These are phyloP conservation scores for Eupithecia dodoneata DNA, from an alignment of 2,888 invertebrate species.

Conservation along the genomic window DNA sequence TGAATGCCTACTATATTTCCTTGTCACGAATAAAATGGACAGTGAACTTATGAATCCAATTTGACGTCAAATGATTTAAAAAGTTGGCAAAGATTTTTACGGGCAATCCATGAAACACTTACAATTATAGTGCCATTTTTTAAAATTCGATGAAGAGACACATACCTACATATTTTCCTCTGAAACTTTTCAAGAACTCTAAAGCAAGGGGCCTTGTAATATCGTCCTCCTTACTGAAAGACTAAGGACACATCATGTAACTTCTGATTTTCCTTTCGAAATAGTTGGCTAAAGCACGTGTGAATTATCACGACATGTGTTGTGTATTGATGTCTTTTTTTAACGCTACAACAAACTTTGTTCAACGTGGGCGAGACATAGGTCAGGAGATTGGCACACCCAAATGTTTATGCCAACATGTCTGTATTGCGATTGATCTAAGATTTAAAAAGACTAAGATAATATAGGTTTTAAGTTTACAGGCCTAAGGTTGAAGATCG, in stretches of 20 bases:
- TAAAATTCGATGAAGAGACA: too few relatives aligned
- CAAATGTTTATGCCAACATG: slow-evolving; percentile 56
- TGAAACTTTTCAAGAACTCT: not conserved
- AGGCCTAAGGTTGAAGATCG: slow-evolving; percentile 34
- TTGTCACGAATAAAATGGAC: not conserved
- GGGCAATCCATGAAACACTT: not conserved
- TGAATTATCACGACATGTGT: slow-evolving; percentile 25
- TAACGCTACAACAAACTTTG: slow-evolving; percentile 37
- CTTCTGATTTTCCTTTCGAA: not conserved
- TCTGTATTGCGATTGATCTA: slow-evolving; percentile 29
- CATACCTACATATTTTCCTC: not conserved
- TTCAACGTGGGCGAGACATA: slow-evolving; percentile 56
- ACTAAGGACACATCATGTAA: not conserved
- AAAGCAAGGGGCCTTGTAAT: not conserved
- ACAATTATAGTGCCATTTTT: too few relatives aligned
- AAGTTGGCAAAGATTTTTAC: not conserved
- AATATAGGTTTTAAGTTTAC: slow-evolving; percentile 11
- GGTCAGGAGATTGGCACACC: slow-evolving; percentile 69
- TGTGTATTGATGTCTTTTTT: slow-evolving; percentile 12
- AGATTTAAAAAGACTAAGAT: not conserved
- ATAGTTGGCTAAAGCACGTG: not conserved
- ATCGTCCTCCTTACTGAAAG: not conserved
- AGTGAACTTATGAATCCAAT: not conserved
- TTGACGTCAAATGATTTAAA: not conserved
- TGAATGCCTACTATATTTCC: not conserved